phyloP scores from a whole-genome alignment of 1,140 invertebrate species.

The Plodia interpunctella region DNA sequence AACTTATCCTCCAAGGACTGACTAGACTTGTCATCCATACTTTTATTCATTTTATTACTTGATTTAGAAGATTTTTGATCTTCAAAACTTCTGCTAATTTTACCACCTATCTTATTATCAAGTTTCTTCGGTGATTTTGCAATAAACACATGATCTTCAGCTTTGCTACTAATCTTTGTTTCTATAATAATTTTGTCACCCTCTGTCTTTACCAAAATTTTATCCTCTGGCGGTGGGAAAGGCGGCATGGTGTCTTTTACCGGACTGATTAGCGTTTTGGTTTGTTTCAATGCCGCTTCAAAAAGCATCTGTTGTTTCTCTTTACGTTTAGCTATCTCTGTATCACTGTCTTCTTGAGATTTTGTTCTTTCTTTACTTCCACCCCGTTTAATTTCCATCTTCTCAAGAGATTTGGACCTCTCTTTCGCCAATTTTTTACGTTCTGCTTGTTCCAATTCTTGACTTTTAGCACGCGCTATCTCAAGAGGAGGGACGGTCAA shows the following conservation, averaged over 20 bases:
- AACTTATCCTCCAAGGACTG: conserved; percentile 80
- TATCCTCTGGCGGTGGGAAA: conserved; percentile 83
- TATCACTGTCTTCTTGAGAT: conserved; percentile 82
- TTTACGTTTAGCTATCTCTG: conserved; percentile 82
- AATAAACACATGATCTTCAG: conserved; percentile 82
- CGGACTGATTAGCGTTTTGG: conserved; percentile 82
- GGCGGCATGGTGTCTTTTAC: conserved; percentile 82
- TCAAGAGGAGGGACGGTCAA: conserved; percentile 76
- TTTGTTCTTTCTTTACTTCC: conserved; percentile 82
- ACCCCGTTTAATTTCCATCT: conserved; percentile 78
- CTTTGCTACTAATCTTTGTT: conserved; percentile 80
- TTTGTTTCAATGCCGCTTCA: conserved; percentile 83
- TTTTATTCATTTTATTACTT: conserved; percentile 77
- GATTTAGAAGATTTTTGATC: conserved; percentile 77
- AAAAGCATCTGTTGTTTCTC: conserved; percentile 84
- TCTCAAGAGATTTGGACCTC: conserved; percentile 81
- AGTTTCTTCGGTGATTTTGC: conserved; percentile 83
- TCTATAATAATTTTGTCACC: conserved; percentile 81
- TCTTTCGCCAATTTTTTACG: conserved; percentile 78
- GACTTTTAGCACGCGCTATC: conserved; percentile 80
- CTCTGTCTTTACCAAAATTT: conserved; percentile 79
- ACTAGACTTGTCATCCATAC: conserved; percentile 78
- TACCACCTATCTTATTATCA: conserved; percentile 80
- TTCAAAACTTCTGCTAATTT: conserved; percentile 83
- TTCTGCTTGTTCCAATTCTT: conserved; percentile 78